Percentiles rank a stretch among this genome's conserved stretches.
These are phyloP conservation scores for Calcarius lapponicus DNA, from an alignment of 2,797 vertebrate genomes.

Conservation along the genomic window DNA sequence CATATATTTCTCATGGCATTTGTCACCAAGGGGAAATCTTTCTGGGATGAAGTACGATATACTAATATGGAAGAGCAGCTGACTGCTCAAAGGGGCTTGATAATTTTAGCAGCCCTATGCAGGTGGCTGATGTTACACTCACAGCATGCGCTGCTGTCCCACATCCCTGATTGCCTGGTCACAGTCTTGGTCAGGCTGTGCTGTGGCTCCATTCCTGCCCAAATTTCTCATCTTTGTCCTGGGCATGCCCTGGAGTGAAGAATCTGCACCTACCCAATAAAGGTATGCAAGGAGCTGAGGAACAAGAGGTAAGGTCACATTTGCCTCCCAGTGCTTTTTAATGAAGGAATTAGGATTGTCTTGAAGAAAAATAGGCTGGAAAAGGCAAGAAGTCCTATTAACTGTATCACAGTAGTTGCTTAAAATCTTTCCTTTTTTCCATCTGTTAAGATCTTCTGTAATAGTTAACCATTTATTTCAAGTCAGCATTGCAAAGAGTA, in stretches of 20 bases:
- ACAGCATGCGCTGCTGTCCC: neutral
- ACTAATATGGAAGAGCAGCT: neutral
- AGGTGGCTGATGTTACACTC: accelerated
- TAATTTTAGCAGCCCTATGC: neutral
- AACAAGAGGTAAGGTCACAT: neutral
- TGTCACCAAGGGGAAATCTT: neutral
- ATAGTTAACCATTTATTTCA: neutral
- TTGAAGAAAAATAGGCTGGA: neutral
- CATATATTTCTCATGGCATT: neutral
- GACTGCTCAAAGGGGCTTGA: neutral
- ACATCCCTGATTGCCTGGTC: neutral
- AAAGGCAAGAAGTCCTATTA: neutral
- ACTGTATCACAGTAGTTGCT: neutral
- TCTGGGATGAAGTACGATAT: neutral
- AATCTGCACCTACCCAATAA: neutral
- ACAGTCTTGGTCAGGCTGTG: neutral
- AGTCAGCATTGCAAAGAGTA: neutral
- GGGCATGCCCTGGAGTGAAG: neutral
- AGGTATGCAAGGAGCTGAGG: neutral
- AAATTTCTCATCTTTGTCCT: neutral
- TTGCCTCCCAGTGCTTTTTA: neutral
- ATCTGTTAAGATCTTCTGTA: neutral
- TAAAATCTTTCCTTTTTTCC: neutral
- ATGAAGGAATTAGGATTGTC: neutral
- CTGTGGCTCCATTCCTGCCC: neutral